phyloP scores from a whole-genome alignment of 2,888 invertebrate species.

The Machimus rusticus region DNA sequence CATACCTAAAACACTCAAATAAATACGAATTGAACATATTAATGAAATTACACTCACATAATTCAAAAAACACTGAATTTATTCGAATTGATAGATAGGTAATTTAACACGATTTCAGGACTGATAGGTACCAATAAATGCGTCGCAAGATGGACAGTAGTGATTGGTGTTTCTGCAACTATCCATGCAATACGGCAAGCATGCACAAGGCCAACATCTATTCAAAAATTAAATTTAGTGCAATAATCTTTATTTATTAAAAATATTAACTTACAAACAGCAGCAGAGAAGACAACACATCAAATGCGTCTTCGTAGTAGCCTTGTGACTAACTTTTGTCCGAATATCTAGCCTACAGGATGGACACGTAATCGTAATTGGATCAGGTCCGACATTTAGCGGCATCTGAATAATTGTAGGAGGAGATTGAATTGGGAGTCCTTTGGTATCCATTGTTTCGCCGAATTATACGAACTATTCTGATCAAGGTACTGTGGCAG shows the following conservation, averaged over 20 bases:
- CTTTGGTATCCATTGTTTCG: background rate
- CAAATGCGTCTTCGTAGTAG: conserved; percentile 4
- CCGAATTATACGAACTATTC: background rate
- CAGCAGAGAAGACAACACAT: background rate
- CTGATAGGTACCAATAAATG: conserved; percentile 16
- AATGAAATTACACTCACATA: background rate
- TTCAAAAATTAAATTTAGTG: background rate
- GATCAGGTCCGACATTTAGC: background rate
- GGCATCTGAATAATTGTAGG: background rate
- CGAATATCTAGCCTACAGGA: background rate
- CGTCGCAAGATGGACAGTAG: conserved; percentile 38
- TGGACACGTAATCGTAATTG: background rate
- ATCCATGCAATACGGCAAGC: conserved; percentile 36
- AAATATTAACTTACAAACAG: background rate
- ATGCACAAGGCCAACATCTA: conserved; percentile 40
- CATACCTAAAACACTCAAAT: background rate
- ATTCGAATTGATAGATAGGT: background rate
- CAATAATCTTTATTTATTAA: background rate
- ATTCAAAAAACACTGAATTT: background rate
- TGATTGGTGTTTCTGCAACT: conserved; percentile 22
- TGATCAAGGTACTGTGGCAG: background rate
- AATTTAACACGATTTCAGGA: background rate
- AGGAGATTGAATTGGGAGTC: background rate
- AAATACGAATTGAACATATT: background rate
- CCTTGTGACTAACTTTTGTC: background rate